phyloP scores from a whole-genome alignment of 2,113 vertebrate genomes.

The Nymphicus hollandicus region DNA sequence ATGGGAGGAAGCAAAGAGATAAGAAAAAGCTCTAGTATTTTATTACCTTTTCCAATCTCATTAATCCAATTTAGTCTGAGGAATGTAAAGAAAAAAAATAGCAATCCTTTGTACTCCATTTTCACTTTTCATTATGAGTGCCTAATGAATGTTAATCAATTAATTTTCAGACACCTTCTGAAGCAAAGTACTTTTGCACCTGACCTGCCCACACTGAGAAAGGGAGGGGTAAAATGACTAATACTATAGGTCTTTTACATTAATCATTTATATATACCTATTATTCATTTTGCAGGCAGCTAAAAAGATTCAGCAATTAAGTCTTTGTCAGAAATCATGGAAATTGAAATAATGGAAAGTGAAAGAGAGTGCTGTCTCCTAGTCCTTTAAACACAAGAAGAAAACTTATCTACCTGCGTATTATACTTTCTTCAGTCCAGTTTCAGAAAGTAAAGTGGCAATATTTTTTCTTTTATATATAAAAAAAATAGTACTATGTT shows the following conservation, averaged over 20 bases:
- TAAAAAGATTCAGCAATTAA: background rate
- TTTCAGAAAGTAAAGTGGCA: background rate
- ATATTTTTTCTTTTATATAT: background rate
- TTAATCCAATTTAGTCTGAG: conserved; percentile 28
- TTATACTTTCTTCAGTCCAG: background rate
- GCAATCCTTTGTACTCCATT: background rate
- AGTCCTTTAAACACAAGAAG: background rate
- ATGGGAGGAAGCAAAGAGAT: background rate
- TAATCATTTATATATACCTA: background rate
- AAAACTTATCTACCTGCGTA: background rate
- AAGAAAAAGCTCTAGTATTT: conserved; percentile 20
- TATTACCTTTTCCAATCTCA: conserved; percentile 16
- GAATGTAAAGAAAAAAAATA: conserved; percentile 18
- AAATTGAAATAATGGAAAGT: background rate
- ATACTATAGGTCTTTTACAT: background rate
- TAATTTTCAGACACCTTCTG: conserved; percentile 9
- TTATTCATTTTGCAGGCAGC: background rate
- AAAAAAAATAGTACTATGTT: background rate
- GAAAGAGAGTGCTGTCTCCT: background rate
- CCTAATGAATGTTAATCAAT: conserved; percentile 24
- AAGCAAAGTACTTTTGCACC: background rate
- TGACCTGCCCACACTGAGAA: background rate
- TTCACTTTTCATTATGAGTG: background rate
- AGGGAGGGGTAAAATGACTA: background rate
- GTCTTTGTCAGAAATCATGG: background rate